Base-by-base conservation (phyloP, 2,797 vertebrate genomes). In the Gadopsis marmoratus region DNA sequence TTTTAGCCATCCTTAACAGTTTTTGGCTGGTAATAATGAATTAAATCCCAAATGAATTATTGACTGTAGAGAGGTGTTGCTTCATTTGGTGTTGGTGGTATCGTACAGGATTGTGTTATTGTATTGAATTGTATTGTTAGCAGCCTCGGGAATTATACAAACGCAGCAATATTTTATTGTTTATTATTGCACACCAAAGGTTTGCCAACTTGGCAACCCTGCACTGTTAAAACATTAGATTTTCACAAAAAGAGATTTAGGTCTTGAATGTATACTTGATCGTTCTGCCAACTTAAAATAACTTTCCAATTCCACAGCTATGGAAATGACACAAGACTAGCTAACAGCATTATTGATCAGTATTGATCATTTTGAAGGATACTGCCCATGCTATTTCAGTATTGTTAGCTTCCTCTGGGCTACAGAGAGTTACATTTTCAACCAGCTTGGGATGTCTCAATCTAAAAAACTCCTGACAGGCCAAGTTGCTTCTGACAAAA, bases 291-390 rank as follows among this genome's bases (percentile, higher is more conserved):
- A 23, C 6, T 31, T 31, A 48, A 14, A 56, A 62, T 53, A 72
- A 41, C 19, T 43, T 37, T 71, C 39, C 10, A 29, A 26, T 53
- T 62, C 26, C 45, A 48, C 45, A 72, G 51, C 35, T 69, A 62
- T 29, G 37, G 67, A 45, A 72, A 51, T 33, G 29, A 26, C 31
- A 37, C 2, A 23, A 39, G 48, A 60, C 35, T 47, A 55, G 70
- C 47, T 61, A 23, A 51, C 41, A 33, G 60, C 12, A 41, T 53
- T 80, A 71, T 64, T 74, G 65, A 76, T 75, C 45, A 63, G 14
- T 17, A 63, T 35, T 29, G 4, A 83, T 75, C 35, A 71, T 54
- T 17, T 59, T 35, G 33, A 31, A 55, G n/a, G 26, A 59, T 16
- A 51, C 26, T 19, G 56, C 21, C 55, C 6, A n/a, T 23, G 12